These are phyloP conservation scores for Bacillus rossius DNA, from an alignment of 1,140 invertebrate species.

Conservation along the genomic window DNA sequence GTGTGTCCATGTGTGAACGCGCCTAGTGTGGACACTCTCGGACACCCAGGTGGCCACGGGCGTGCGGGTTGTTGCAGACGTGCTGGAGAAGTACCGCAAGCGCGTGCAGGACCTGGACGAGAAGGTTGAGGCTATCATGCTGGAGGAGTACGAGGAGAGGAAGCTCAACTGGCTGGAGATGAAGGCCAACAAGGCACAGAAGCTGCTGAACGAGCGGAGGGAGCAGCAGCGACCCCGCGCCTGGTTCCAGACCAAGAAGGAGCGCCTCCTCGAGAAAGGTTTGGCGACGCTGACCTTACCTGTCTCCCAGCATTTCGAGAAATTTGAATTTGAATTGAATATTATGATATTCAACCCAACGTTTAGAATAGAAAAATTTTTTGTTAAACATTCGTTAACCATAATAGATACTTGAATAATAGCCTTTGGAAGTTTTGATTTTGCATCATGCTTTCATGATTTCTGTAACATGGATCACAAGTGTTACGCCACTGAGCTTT, in stretches of 20 bases:
- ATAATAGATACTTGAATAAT: too few relatives aligned
- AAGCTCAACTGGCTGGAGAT: slow-evolving; percentile 80
- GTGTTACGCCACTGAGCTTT: too few relatives aligned
- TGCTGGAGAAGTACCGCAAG: slow-evolving; percentile 79
- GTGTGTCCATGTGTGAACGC: too few relatives aligned
- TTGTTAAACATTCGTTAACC: too few relatives aligned
- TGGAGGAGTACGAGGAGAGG: slow-evolving; percentile 81
- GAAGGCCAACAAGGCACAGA: slow-evolving; percentile 73
- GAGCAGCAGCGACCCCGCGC: slow-evolving; percentile 43
- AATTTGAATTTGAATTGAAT: slow-evolving; percentile 5
- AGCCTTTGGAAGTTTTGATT: too few relatives aligned
- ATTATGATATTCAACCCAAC: too few relatives aligned
- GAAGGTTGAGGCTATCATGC: slow-evolving; percentile 72
- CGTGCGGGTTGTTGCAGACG: slow-evolving; percentile 57
- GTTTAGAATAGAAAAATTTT: too few relatives aligned
- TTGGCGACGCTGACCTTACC: slow-evolving; percentile 21
- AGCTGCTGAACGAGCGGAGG: slow-evolving; percentile 53
- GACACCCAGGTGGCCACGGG: too few relatives aligned
- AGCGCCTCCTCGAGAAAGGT: slow-evolving; percentile 75
- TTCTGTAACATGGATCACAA: too few relatives aligned
- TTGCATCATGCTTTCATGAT: too few relatives aligned
- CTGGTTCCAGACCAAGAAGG: slow-evolving; percentile 87
- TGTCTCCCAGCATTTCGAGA: background rate
- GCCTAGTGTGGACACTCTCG: background rate
- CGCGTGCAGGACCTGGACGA: slow-evolving; percentile 66